Conservation (phyloP, 2,888 invertebrate species). For the Silvanus unidentatus region DNA sequence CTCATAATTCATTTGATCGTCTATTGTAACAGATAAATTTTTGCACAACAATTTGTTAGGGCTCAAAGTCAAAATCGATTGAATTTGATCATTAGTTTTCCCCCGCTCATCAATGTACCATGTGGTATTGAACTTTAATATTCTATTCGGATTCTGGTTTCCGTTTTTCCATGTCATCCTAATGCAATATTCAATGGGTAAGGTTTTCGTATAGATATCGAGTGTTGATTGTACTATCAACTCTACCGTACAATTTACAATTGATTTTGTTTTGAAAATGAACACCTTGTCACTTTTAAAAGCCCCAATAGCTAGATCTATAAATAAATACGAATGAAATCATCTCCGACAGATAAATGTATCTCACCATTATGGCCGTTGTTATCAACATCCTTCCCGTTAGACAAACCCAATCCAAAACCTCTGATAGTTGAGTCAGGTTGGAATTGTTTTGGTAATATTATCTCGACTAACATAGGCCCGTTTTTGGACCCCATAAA, state of each 20-base stretch:
- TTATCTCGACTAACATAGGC: slow-evolving; percentile 50
- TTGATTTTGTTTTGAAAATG: slow-evolving; percentile 46
- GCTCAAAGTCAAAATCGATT: too few species aligned
- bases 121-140: too few species aligned
- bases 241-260: slow-evolving; percentile 28
- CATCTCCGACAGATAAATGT: not conserved
- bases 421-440: slow-evolving; percentile 34
- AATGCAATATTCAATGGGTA: too few species aligned
- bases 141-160: too few species aligned
- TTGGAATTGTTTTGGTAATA: slow-evolving; percentile 44
- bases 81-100: too few species aligned
- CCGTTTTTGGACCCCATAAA: slow-evolving; percentile 52
- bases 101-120: too few species aligned
- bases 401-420: slow-evolving; percentile 58
- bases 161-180: too few species aligned
- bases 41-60: too few species aligned
- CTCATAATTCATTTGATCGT: too few species aligned
- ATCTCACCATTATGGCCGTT: slow-evolving; percentile 56
- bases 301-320: slow-evolving; percentile 59
- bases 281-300: slow-evolving; percentile 52
- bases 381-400: slow-evolving; percentile 54
- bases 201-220: too few species aligned
- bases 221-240: too few species aligned
- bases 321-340: slow-evolving; percentile 27
- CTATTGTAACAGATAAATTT: too few species aligned